These are phyloP conservation scores for Trialeurodes vaporariorum DNA, from an alignment of 1,140 invertebrate genomes.

Conservation along the genomic window DNA sequence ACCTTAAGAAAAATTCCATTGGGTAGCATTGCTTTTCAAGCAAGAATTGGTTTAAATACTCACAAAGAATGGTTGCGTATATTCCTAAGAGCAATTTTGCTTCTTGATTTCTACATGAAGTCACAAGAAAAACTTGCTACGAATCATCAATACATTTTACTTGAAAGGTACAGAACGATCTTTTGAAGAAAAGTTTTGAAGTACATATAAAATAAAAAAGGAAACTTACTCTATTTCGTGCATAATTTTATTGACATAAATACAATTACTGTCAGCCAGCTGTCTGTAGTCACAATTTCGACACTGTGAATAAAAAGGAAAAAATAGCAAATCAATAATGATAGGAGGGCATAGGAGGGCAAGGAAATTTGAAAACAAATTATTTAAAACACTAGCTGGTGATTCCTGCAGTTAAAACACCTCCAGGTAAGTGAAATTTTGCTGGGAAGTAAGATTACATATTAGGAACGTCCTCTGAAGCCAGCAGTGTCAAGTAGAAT, in stretches of 20 bases:
- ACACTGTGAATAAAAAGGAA: slow-evolving; percentile 46
- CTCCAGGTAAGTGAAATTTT: neutral
- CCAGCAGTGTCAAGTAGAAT: too few species aligned
- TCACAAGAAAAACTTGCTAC: too few species aligned
- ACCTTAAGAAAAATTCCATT: too few species aligned
- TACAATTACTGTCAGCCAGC: slow-evolving; percentile 92
- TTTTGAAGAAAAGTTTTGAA: slow-evolving; percentile 4
- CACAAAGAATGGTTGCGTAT: too few species aligned
- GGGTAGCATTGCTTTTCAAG: too few species aligned
- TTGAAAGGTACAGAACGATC: neutral
- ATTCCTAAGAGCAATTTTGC: too few species aligned
- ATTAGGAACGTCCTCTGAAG: too few species aligned
- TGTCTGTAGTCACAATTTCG: slow-evolving; percentile 96
- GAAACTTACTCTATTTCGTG: slow-evolving; percentile 94
- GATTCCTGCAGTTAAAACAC: too few species aligned
- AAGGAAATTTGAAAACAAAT: too few species aligned
- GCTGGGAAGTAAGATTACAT: neutral
- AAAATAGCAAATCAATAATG: slow-evolving; percentile 12
- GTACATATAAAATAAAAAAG: slow-evolving; percentile 3
- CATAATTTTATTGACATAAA: slow-evolving; percentile 99
- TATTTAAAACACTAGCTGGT: too few species aligned
- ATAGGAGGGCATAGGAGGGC: too few species aligned
- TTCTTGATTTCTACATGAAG: neutral
- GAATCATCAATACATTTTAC: neutral
- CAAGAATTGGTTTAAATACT: too few species aligned